Percentiles rank a stretch among this genome's conserved stretches.
Evolutionary conservation across 2,113 vertebrate genomes (phyloP).

Genomic region (Hyperopisus bebe): DNA sequence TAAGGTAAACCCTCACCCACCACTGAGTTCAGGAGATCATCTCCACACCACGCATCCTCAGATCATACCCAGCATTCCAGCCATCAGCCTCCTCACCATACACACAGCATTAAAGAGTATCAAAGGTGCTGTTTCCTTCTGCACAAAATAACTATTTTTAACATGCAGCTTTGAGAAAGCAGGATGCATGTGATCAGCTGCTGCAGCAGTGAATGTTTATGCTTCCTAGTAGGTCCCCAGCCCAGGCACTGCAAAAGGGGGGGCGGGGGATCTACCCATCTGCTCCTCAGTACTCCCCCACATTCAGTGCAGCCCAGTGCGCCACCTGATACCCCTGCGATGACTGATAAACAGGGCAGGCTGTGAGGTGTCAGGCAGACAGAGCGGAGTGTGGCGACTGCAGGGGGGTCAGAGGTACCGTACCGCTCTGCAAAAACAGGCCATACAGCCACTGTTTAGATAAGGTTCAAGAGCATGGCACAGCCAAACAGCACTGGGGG

Average conservation of each 20-base stretch:
- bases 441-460: not conserved
- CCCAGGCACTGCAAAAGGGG: no score
- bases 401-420: not conserved
- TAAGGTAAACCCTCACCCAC: not conserved
- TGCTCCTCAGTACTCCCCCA: conserved; percentile 25
- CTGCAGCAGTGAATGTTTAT: not conserved
- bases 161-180: not conserved
- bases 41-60: not conserved
- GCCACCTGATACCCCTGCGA: conserved; percentile 15
- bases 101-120: not conserved
- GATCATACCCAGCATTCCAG: not conserved
- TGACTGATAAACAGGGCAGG: conserved; percentile 32
- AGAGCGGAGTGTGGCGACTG: not conserved
- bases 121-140: not conserved
- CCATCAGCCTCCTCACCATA: not conserved
- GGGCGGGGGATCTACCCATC: not conserved
- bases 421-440: not conserved
- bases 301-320: conserved; percentile 15
- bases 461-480: not conserved
- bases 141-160: not conserved
- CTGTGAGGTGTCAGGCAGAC: conserved; percentile 41
- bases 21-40: not conserved
- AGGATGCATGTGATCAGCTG: not conserved
- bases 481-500: not conserved
- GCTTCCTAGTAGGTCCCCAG: not conserved